Base-by-base conservation (phyloP, 2,113 vertebrate species). In the Phylloscopus trochilus region DNA sequence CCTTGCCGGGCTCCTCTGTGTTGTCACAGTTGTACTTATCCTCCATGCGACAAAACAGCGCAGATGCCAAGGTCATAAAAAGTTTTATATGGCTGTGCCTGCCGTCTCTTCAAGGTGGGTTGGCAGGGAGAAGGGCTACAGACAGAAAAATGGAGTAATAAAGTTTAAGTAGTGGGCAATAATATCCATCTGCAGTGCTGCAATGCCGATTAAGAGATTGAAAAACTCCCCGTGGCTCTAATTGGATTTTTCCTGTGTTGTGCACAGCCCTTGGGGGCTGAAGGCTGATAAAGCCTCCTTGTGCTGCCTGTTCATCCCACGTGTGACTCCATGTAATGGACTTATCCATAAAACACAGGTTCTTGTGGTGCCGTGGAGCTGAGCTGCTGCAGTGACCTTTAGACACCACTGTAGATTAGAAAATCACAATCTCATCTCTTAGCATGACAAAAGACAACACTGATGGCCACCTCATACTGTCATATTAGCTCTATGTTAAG, bases 181-280 rank as follows among this genome's bases (percentile, higher is more conserved):
- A 96, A 97, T 96, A 98, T 97, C 97, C 97, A 96, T 98, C 97
- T 97, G 95, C 95, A 97, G 97, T 93, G 92, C 97, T 97, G 96
- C 91, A 94, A 95, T 96, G 92, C 92, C 28, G 75, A 97, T 97
- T 98, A 98, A 97, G 93, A 97, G 97, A 97, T 77, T 96, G 97
- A 97, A 97, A 95, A 96, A 89, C 83, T 97, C 85, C 95, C 97
- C 73, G 90, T 59, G 94, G 97, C 94, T 97, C 92, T 98, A 98
- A 98, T 98, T 98, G 98, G 97, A 97, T 98, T 98, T 97, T 96
- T 80, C 82, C 83, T 92, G 81, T 95, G 95, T 95, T 96, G 96
- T 94, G 89, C 91, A 82, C 87, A 96, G 44, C 82, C 62, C 92
- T 92, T 84, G 72, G 91, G 83, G 92, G 76, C 83, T 92, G 91